phyloP scores from a whole-genome alignment of 2,113 vertebrate genomes.

The Malurus cyaneus region DNA sequence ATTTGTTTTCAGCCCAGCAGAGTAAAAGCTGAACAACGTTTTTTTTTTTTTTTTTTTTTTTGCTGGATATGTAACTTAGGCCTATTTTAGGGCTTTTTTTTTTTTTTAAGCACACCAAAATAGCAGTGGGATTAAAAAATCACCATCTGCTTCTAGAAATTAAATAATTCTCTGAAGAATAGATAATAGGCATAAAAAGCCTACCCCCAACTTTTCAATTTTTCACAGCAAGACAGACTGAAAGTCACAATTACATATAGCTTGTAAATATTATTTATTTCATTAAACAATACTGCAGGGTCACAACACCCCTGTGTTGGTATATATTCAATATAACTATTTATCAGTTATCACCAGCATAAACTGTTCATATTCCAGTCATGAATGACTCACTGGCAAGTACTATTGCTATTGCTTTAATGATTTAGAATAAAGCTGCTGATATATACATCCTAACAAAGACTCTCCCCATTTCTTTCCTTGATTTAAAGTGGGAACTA shows the following conservation, averaged over 20 bases:
- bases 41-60: constrained; percentile 66
- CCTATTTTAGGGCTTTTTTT: constrained; percentile 74
- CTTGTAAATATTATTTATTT: neutral
- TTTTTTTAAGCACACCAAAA: constrained; percentile 66
- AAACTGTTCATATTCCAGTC: neutral
- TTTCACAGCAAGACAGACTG: neutral
- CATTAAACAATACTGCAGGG: neutral
- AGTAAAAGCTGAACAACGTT: constrained; percentile 75
- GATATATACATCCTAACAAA: neutral
- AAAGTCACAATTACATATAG: neutral
- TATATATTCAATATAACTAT: neutral
- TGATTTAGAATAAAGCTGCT: neutral
- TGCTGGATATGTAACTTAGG: constrained; percentile 72
- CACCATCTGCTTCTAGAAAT: constrained; percentile 72
- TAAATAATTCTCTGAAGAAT: constrained; percentile 31
- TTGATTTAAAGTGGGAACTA: neutral
- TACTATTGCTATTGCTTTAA: neutral
- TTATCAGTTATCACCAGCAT: neutral
- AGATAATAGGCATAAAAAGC: neutral
- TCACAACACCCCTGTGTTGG: neutral
- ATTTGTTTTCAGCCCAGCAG: constrained; percentile 69
- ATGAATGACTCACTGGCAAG: neutral
- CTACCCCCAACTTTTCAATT: neutral
- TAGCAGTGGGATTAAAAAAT: constrained; percentile 73
- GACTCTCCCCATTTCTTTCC: neutral